Base-by-base conservation (phyloP, 1,140 invertebrate genomes). In the Linepithema humile region DNA sequence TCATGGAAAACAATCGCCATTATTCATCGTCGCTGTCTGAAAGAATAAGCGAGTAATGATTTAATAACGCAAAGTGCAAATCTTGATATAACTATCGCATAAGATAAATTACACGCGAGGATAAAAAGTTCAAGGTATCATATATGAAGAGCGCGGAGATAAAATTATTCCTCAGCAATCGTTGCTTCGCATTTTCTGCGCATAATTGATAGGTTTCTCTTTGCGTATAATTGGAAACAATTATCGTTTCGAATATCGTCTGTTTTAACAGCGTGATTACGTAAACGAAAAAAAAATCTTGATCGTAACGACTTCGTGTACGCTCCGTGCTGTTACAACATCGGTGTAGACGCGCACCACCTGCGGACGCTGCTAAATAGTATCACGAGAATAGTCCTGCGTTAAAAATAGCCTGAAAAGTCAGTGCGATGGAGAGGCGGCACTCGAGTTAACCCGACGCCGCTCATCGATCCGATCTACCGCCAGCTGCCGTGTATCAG, bases 341-440 rank as follows among this genome's bases (percentile, higher is more conserved):
- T 69, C 64, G 75, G 23, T 32, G 3, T 55, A 38, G 38, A 55
- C 60, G 45, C 45, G 45, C 15, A 50, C 17, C 17, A 55, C 35
- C 48, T 45, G 48, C 35, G 32, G 60, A 20, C 15, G 20, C 62
- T 55, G 62, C 48, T 69, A 80, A 80, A 69, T 80, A 78, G 23
- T 69, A 78, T 80, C 50, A 80, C 62, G 62, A 43, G 75, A 80
- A 80, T 80, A 80, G 62, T 80, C 26, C 35, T 69, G 75, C 62
- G 35, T 35, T 80, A 69, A 80, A 80, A 69, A 69, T 80, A 80
- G 64, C 48, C 10, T 29, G 23, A 69, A 78, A 67, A 80, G 75
- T 80, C 75, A 80, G 48, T 23, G 64, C 64, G 62, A 80, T 55
- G 48, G 64, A 69, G 62, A 78, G 74, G 72, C 32, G 32, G 23